Conservation (phyloP, 2,888 invertebrate species). For the Cryptocephalus moraei region DNA sequence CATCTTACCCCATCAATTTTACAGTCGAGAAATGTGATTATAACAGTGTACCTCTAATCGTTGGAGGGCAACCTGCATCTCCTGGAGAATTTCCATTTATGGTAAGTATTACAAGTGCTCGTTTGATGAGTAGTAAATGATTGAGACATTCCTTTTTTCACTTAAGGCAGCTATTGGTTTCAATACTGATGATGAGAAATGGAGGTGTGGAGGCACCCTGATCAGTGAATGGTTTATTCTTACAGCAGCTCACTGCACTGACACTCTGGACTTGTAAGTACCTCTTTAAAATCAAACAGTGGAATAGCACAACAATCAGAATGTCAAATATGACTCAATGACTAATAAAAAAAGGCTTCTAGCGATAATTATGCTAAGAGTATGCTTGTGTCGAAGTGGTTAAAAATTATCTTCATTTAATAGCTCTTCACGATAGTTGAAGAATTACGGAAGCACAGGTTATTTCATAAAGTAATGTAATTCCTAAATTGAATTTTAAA, state of each 20-base stretch:
- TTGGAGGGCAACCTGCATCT: conserved; percentile 45
- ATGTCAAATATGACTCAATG: too few relatives aligned
- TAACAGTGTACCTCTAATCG: conserved; percentile 43
- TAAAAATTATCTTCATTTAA: too few relatives aligned
- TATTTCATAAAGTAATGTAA: too few relatives aligned
- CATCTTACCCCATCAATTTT: conserved; percentile 38
- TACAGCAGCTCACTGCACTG: conserved; percentile 49
- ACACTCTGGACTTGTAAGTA: too few relatives aligned
- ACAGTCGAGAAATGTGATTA: conserved; percentile 44
- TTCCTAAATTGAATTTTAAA: too few relatives aligned
- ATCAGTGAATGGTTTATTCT: conserved; percentile 44
- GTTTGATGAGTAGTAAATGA: neutral
- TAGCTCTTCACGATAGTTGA: too few relatives aligned
- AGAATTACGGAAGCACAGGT: too few relatives aligned
- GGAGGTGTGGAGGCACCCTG: conserved; percentile 47
- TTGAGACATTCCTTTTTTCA: neutral
- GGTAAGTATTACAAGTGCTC: conserved; percentile 33
- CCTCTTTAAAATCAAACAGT: too few relatives aligned
- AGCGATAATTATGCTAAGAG: too few relatives aligned
- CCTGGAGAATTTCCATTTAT: conserved; percentile 54
- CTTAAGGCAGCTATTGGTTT: conserved; percentile 38
- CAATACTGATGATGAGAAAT: conserved; percentile 25
- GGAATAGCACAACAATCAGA: too few relatives aligned
- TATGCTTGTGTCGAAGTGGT: too few relatives aligned
- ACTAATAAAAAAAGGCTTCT: too few relatives aligned